Evolutionary conservation across 2,113 vertebrate species (phyloP).

Genomic region (Miniopterus natalensis): DNA sequence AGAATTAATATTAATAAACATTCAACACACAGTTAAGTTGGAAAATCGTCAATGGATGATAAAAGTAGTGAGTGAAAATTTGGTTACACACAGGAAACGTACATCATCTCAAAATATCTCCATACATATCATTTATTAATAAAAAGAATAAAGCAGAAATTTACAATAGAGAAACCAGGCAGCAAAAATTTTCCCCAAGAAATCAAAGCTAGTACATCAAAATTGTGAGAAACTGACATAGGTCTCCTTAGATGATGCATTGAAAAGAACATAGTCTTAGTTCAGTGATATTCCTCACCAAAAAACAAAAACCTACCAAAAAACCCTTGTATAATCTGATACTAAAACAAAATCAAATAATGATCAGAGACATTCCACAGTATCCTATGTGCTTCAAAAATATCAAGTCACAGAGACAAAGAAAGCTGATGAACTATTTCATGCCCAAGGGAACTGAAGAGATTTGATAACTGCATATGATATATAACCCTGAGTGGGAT

Average conservation of each 20-base stretch:
- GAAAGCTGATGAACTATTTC: not conserved
- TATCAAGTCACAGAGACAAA: not conserved
- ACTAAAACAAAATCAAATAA: not conserved
- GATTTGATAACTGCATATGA: not conserved
- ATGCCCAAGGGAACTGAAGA: not conserved
- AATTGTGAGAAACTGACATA: not conserved
- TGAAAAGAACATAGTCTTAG: not conserved
- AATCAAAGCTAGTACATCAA: not conserved
- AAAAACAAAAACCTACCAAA: not conserved
- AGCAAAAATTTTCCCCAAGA: not conserved
- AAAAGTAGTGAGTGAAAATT: conserved; percentile 25
- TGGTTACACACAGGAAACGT: not conserved
- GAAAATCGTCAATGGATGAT: not conserved
- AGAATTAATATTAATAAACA: not conserved
- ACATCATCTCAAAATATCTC: not conserved
- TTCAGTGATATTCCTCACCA: not conserved
- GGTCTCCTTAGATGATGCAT: not conserved
- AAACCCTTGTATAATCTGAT: not conserved
- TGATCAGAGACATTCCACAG: not conserved
- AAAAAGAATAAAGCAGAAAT: not conserved
- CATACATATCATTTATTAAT: not conserved
- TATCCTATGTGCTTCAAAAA: not conserved
- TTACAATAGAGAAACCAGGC: not conserved
- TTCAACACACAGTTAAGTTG: not conserved
- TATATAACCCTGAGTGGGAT: not conserved